phyloP scores from a whole-genome alignment of 2,888 invertebrate species.

The Spicauda simplicius region DNA sequence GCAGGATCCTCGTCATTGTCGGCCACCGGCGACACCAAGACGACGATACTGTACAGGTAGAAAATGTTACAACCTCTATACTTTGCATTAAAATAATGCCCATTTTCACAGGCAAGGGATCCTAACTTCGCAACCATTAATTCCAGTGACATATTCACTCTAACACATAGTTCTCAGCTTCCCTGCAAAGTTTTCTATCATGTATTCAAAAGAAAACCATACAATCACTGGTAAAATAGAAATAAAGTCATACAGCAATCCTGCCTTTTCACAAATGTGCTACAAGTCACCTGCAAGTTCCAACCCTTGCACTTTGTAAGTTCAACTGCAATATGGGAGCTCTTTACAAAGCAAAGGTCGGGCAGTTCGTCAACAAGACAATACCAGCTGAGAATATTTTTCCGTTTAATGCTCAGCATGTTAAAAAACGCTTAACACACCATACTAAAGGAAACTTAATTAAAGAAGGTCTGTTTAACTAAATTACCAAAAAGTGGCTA shows the following conservation, averaged over 20 bases:
- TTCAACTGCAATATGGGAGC: constrained; percentile 62
- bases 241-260: constrained; percentile 64
- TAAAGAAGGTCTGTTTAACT: constrained; percentile 57
- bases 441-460: constrained; percentile 58
- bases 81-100: constrained; percentile 96
- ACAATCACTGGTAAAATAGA: constrained; percentile 66
- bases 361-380: constrained; percentile 82
- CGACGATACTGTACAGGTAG: constrained; percentile 79
- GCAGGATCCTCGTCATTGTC: constrained; percentile 73
- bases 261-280: constrained; percentile 57
- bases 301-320: constrained; percentile 79
- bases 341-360: constrained; percentile 81
- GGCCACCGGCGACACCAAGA: constrained; percentile 54
- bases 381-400: constrained; percentile 80
- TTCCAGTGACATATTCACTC: constrained; percentile 79
- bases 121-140: constrained; percentile 80
- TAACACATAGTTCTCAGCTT: constrained; percentile 82
- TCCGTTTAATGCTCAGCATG: constrained; percentile 85
- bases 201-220: constrained; percentile 79
- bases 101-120: constrained; percentile 89
- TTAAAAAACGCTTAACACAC: constrained; percentile 69
- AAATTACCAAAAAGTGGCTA: constrained; percentile 64
- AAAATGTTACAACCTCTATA: constrained; percentile 92
- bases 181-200: constrained; percentile 83
- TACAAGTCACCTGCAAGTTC: constrained; percentile 57